Percentiles rank a stretch among this genome's conserved stretches.
Evolutionary conservation across 2,113 vertebrate species (phyloP).

Genomic region (Corythornis vintsioides): DNA sequence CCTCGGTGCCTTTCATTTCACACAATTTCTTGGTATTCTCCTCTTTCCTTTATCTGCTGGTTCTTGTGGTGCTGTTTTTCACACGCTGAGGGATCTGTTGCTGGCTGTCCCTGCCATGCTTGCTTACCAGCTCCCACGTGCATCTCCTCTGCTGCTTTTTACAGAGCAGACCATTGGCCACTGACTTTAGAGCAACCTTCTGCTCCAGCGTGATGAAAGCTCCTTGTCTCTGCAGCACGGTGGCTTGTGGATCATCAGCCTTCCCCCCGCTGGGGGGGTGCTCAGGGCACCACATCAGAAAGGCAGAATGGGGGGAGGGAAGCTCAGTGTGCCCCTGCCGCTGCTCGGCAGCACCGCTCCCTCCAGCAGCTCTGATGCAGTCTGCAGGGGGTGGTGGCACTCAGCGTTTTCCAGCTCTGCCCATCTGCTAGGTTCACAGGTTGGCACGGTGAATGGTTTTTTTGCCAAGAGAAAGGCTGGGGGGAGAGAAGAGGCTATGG

Average conservation of each 20-base stretch:
- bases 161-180: background rate
- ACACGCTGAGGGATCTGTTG: background rate
- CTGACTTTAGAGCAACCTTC: background rate
- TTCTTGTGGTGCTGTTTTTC: background rate
- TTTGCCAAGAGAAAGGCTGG: background rate
- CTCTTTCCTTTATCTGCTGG: background rate
- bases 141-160: background rate
- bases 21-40: background rate
- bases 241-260: background rate
- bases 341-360: background rate
- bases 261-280: background rate
- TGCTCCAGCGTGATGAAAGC: background rate
- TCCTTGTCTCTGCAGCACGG: background rate
- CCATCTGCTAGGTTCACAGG: background rate
- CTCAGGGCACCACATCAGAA: background rate
- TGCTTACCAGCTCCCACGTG: background rate
- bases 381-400: background rate
- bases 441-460: background rate
- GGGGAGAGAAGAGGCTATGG: background rate
- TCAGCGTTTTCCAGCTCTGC: background rate
- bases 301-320: background rate
- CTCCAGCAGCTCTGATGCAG: background rate
- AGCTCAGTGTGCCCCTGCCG: accelerated
- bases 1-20: background rate
- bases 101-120: background rate